Percentiles rank a stretch among this genome's conserved stretches.
These are phyloP conservation scores for Lapara coniferarum DNA, from an alignment of 2,888 invertebrate species.

Conservation along the genomic window DNA sequence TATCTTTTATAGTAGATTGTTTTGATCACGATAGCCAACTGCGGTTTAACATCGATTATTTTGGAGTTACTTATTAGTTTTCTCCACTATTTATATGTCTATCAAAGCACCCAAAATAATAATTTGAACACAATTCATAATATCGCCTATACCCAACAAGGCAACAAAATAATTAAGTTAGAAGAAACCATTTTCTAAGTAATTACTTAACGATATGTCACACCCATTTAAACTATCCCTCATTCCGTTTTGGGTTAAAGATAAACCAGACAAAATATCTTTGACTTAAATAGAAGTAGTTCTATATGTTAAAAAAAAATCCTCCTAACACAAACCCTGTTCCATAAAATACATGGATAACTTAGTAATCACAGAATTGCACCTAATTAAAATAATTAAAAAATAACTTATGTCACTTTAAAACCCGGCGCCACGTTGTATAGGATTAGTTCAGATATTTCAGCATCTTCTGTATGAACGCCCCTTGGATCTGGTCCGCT, in stretches of 20 bases:
- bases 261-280: not conserved
- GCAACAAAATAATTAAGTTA: not conserved
- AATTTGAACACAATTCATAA: constrained; percentile 22
- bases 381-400: constrained; percentile 37
- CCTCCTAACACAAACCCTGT: constrained; percentile 42
- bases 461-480: constrained; percentile 69
- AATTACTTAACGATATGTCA: not conserved
- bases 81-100: constrained; percentile 2
- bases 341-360: constrained; percentile 42
- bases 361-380: constrained; percentile 61
- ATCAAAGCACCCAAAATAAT: constrained; percentile 17
- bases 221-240: not conserved
- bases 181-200: not conserved
- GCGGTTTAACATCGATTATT: too few species aligned
- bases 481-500: constrained; percentile 73
- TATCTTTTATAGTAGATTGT: not conserved
- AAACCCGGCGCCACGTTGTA: constrained; percentile 33
- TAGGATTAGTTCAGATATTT: constrained; percentile 35
- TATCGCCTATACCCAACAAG: not conserved
- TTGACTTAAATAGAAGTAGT: not conserved
- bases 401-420: constrained; percentile 22
- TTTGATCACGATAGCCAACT: not conserved
- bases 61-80: too few species aligned
- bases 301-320: not conserved
- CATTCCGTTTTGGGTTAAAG: not conserved